A percentile compares a stretch with the other conserved stretches of the same genome.
phyloP scores from a whole-genome alignment of 37 sponge, comb jelly and placozoan species.

The Spongilla lacustris region DNA sequence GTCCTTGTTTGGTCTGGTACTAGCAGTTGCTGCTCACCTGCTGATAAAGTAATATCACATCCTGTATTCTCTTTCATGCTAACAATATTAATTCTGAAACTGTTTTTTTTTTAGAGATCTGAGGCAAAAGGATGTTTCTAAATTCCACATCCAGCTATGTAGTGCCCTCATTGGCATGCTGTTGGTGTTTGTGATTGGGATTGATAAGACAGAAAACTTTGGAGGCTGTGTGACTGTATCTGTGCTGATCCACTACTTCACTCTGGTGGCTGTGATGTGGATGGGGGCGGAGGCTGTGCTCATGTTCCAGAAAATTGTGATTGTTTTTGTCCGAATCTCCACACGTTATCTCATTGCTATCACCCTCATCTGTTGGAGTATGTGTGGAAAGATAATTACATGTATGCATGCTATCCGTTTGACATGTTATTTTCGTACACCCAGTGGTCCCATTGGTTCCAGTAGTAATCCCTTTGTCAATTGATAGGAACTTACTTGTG shows the following conservation, averaged over 20 bases:
- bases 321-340: slow-evolving; percentile 50
- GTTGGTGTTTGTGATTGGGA: slow-evolving; percentile 56
- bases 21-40: slow-evolving; percentile 31
- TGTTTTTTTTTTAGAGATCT: slow-evolving; percentile 36
- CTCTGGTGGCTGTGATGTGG: slow-evolving; percentile 56
- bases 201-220: slow-evolving; percentile 27
- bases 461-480: neutral
- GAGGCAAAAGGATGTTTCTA: slow-evolving; percentile 21
- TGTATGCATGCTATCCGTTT: neutral
- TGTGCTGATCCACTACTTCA: slow-evolving; percentile 61
- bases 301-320: slow-evolving; percentile 57
- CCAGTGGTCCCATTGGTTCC: neutral
- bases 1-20: slow-evolving; percentile 29
- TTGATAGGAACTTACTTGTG: neutral
- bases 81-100: too few species aligned
- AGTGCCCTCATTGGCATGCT: slow-evolving; percentile 44
- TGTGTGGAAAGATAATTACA: slow-evolving; percentile 11
- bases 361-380: slow-evolving; percentile 53
- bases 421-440: neutral
- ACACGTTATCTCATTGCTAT: slow-evolving; percentile 19
- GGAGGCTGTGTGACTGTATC: slow-evolving; percentile 53
- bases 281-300: slow-evolving; percentile 60
- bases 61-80: too few species aligned
- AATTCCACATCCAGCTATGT: slow-evolving; percentile 50
- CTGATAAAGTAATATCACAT: slow-evolving; percentile 26